A percentile compares a stretch with the other conserved stretches of the same genome.
Conservation (phyloP, 2,113 vertebrate species). For the Salvator merianae region DNA sequence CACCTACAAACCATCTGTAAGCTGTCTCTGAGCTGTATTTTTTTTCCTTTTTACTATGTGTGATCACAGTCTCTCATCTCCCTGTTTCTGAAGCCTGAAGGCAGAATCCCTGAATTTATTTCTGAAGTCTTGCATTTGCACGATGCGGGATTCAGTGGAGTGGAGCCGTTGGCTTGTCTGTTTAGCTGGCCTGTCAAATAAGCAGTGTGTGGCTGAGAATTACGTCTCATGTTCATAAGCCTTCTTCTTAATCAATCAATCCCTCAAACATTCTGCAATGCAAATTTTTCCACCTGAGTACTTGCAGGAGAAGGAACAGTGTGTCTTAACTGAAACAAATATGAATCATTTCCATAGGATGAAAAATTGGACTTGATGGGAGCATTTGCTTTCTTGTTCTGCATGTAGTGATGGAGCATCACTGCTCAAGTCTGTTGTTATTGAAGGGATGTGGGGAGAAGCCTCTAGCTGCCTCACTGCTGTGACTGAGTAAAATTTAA, state of each 20-base stretch:
- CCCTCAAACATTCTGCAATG: neutral
- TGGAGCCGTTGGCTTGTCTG: neutral
- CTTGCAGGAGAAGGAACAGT: neutral
- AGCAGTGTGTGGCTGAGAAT: neutral
- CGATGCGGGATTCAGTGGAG: neutral
- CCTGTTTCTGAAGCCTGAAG: neutral
- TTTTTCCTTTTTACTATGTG: no score
- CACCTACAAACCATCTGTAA: no score
- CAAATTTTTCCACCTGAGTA: neutral
- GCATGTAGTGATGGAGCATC: neutral
- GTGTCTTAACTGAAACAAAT: constrained; percentile 5
- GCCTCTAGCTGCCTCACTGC: neutral
- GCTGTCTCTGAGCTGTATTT: no score
- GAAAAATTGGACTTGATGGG: neutral
- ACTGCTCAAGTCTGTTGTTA: neutral
- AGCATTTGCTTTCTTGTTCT: neutral
- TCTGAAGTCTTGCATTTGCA: neutral
- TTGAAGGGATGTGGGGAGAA: neutral
- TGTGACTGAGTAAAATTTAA: neutral
- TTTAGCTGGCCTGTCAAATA: neutral
- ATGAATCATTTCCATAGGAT: neutral
- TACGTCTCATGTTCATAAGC: neutral
- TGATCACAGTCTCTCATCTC: neutral
- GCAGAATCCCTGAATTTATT: neutral
- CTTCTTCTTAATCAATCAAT: constrained; percentile 8